Evolutionary conservation across 2,888 invertebrate species (phyloP).

Genomic region (Drosophila sordidapex): DNA sequence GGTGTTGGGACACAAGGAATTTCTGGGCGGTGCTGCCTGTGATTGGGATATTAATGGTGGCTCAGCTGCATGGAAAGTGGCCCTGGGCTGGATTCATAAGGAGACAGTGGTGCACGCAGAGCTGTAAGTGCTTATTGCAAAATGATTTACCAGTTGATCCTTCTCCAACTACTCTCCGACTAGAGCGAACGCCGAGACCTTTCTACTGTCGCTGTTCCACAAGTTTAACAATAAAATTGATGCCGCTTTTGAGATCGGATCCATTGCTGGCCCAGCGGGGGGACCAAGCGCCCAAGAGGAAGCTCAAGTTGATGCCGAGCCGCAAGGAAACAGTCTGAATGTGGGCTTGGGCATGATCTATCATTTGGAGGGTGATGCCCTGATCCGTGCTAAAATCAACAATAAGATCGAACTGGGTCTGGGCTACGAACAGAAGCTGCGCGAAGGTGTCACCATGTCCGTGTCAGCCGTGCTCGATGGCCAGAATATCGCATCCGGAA

Average conservation of each 20-base stretch:
- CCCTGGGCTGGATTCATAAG: slow-evolving; percentile 93
- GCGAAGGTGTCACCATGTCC: slow-evolving; percentile 95
- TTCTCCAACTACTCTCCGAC: neutral
- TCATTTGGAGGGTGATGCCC: slow-evolving; percentile 91
- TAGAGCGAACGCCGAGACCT: slow-evolving; percentile 45
- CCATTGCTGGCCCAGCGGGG: neutral
- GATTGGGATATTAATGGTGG: slow-evolving; percentile 94
- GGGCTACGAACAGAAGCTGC: slow-evolving; percentile 95
- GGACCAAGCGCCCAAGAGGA: neutral
- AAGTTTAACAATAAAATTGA: slow-evolving; percentile 54
- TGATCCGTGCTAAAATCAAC: slow-evolving; percentile 96
- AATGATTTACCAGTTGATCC: neutral
- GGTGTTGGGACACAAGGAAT: slow-evolving; percentile 94
- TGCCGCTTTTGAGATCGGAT: slow-evolving; percentile 42
- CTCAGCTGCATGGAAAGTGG: slow-evolving; percentile 95
- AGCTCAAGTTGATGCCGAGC: slow-evolving; percentile 65
- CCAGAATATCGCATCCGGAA: slow-evolving; percentile 96
- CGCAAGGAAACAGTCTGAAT: slow-evolving; percentile 92
- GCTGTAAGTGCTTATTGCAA: slow-evolving; percentile 88
- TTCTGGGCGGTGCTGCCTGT: slow-evolving; percentile 94
- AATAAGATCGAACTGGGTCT: slow-evolving; percentile 95
- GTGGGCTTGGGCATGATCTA: slow-evolving; percentile 95
- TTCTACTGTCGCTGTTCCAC: slow-evolving; percentile 61
- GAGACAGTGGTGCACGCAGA: slow-evolving; percentile 96
- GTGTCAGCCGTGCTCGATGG: slow-evolving; percentile 87